phyloP scores from a whole-genome alignment of 1,140 invertebrate genomes.

The Drosophila elegans region DNA sequence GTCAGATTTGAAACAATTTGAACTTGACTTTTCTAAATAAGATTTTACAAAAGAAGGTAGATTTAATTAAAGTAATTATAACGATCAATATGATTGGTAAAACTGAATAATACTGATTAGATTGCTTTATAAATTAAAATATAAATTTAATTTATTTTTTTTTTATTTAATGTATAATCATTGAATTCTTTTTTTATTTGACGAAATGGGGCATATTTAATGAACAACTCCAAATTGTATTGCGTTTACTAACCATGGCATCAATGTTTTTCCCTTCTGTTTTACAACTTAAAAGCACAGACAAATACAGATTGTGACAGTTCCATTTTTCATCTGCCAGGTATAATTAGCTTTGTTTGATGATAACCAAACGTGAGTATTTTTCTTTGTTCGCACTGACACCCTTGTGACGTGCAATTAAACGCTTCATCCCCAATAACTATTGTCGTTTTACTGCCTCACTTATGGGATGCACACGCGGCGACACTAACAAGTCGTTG shows the following conservation, averaged over 20 bases:
- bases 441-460: conserved; percentile 34
- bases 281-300: background rate
- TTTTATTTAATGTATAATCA: too few relatives aligned
- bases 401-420: conserved; percentile 45
- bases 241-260: background rate
- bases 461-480: conserved; percentile 45
- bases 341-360: conserved; percentile 24
- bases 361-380: conserved; percentile 3
- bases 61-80: too few relatives aligned
- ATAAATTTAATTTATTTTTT: too few relatives aligned
- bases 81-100: too few relatives aligned
- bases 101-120: too few relatives aligned
- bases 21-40: too few relatives aligned
- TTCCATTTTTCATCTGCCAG: conserved; percentile 13
- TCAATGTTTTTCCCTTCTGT: background rate
- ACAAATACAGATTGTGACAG: conserved; percentile 1
- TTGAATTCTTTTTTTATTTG: too few relatives aligned
- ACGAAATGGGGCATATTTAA: too few relatives aligned
- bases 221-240: background rate
- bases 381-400: conserved; percentile 35
- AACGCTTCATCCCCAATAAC: conserved; percentile 33
- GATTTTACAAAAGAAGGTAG: too few relatives aligned
- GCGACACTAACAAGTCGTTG: conserved; percentile 25
- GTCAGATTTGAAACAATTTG: too few relatives aligned
- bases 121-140: too few relatives aligned